phyloP scores from a whole-genome alignment of 2,888 invertebrate genomes.

The Leptinotarsa juncta region DNA sequence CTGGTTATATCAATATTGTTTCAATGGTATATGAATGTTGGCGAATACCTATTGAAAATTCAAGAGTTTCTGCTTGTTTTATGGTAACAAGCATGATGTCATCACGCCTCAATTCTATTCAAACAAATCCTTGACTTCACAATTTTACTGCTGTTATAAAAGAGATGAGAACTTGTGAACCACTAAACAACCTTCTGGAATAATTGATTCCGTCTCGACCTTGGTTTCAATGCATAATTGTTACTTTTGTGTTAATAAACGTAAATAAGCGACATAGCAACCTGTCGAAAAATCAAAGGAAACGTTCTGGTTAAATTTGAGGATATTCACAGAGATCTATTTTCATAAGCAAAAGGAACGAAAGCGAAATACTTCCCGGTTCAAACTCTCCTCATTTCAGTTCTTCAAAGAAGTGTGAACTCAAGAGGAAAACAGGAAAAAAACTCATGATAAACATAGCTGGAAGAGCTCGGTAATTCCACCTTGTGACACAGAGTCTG shows the following conservation, averaged over 20 bases:
- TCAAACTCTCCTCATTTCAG: not conserved
- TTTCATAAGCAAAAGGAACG: constrained; percentile 1
- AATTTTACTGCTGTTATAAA: not conserved
- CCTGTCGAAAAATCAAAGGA: constrained; percentile 2
- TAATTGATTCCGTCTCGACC: constrained; percentile 6
- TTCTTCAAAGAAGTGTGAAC: not conserved
- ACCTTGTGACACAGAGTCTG: constrained; percentile 23
- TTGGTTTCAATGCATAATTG: constrained; percentile 10
- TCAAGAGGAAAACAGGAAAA: not conserved
- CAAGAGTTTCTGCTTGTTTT: not conserved
- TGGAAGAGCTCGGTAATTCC: constrained; percentile 3
- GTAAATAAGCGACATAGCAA: not conserved
- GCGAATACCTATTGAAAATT: constrained; percentile 4
- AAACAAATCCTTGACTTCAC: constrained; percentile 5
- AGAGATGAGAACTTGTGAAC: constrained; percentile 13
- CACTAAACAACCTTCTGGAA: not conserved
- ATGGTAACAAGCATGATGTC: constrained; percentile 1
- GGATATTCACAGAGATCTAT: constrained; percentile 1
- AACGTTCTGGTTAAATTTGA: not conserved
- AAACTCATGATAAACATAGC: not conserved
- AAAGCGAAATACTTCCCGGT: not conserved
- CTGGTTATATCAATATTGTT: not conserved
- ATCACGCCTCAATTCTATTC: not conserved
- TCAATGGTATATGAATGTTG: constrained; percentile 2
- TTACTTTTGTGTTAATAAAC: not conserved